These are phyloP conservation scores for Dipodomys ordii DNA, from an alignment of 2,113 vertebrate species.

Conservation along the genomic window DNA sequence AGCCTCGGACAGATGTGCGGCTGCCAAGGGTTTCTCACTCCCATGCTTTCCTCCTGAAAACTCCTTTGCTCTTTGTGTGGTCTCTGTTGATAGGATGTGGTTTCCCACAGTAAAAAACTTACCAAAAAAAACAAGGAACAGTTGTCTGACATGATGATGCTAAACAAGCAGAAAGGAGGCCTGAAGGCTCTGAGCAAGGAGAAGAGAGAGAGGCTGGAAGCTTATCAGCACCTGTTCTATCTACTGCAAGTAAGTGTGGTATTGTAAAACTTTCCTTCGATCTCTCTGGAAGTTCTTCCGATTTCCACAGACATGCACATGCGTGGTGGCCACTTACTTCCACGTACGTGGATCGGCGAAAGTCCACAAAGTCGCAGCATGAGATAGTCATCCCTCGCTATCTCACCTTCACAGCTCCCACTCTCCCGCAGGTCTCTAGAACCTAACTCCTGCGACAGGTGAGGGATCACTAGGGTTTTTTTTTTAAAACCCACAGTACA, in stretches of 20 bases:
- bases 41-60: background rate
- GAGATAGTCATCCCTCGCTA: too few species aligned
- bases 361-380: too few species aligned
- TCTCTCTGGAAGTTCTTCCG: background rate
- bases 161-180: conserved; percentile 97
- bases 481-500: too few species aligned
- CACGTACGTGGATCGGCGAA: too few species aligned
- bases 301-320: background rate
- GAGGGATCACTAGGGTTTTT: too few species aligned
- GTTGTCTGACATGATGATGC: conserved; percentile 98
- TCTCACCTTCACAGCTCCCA: too few species aligned
- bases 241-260: conserved; percentile 91
- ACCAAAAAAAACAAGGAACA: conserved; percentile 98
- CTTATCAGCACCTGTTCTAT: conserved; percentile 98
- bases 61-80: background rate
- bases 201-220: conserved; percentile 96
- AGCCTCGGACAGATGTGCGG: background rate
- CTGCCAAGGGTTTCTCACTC: background rate
- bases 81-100: conserved; percentile 92
- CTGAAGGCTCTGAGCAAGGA: conserved; percentile 99
- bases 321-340: background rate
- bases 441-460: too few species aligned
- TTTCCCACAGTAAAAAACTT: conserved; percentile 99
- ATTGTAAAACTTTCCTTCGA: background rate
- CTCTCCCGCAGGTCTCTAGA: too few species aligned